Evolutionary conservation across 2,797 vertebrate genomes (phyloP).

Genomic region (Xyrichtys novacula): DNA sequence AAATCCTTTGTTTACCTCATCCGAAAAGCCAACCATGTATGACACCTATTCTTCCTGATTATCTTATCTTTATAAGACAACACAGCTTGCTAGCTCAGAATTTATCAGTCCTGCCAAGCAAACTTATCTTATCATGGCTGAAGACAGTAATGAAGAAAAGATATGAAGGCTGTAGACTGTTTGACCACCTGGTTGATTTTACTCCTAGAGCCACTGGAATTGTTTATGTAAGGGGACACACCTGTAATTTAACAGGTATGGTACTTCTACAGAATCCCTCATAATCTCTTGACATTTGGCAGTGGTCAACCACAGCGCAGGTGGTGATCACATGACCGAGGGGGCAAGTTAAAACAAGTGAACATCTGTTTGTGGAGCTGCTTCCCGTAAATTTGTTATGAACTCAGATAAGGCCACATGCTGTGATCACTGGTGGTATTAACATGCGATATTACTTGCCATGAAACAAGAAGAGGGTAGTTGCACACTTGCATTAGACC

Average conservation of each 20-base stretch:
- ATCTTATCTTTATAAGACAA: conserved; percentile 28
- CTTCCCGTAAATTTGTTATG: not conserved
- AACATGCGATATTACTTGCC: not conserved
- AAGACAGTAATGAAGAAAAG: conserved; percentile 11
- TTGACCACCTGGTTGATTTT: conserved; percentile 51
- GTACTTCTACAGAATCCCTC: not conserved
- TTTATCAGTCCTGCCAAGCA: not conserved
- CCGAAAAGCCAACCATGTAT: not conserved
- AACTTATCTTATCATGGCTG: conserved; percentile 28
- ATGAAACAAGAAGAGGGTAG: too few relatives aligned
- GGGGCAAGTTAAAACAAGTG: too few relatives aligned
- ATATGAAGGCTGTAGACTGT: conserved; percentile 15
- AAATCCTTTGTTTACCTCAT: conserved; percentile 9
- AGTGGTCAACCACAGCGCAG: not conserved
- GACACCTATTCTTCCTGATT: not conserved
- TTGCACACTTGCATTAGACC: not conserved
- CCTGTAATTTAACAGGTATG: conserved; percentile 24
- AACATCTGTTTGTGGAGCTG: not conserved
- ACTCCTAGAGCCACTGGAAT: conserved; percentile 9
- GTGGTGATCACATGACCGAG: not conserved
- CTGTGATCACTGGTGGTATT: not conserved
- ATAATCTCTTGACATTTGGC: not conserved
- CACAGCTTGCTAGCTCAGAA: conserved; percentile 17
- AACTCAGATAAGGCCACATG: not conserved
- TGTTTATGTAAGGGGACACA: conserved; percentile 36